Evolutionary conservation across 1,140 invertebrate species (phyloP).

Genomic region (Scaptomyza graminum): DNA sequence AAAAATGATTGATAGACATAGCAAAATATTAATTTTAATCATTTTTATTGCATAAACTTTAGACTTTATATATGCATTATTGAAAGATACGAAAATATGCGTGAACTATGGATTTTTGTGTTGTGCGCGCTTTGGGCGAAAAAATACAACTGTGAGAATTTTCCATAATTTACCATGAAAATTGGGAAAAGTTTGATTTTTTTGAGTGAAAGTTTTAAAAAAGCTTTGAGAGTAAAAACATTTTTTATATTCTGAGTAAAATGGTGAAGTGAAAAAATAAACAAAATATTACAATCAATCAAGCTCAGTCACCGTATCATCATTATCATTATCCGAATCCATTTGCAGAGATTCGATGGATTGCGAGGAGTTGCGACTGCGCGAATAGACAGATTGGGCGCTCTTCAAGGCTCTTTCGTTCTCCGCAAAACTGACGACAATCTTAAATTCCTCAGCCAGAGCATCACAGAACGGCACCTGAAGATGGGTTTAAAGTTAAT

Average conservation of each 20-base stretch:
- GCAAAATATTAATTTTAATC: constrained; percentile 16
- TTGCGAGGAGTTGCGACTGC: constrained; percentile 75
- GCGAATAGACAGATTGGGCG: constrained; percentile 74
- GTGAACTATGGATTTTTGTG: constrained; percentile 5
- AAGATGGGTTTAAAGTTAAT: neutral
- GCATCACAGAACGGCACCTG: constrained; percentile 88
- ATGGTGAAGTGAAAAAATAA: neutral
- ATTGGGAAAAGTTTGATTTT: constrained; percentile 38
- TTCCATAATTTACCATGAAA: constrained; percentile 46
- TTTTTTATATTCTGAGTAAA: constrained; percentile 31
- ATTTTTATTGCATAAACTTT: constrained; percentile 49
- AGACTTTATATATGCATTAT: constrained; percentile 26
- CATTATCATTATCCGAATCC: constrained; percentile 58
- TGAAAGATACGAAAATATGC: constrained; percentile 13
- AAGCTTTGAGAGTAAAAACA: constrained; percentile 44
- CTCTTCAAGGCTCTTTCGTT: constrained; percentile 73
- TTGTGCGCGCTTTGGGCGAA: constrained; percentile 43
- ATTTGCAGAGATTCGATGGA: constrained; percentile 76
- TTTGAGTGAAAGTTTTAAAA: constrained; percentile 65
- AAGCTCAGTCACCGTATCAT: constrained; percentile 12
- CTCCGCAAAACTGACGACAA: constrained; percentile 85
- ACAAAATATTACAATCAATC: constrained; percentile 30
- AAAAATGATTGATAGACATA: constrained; percentile 21
- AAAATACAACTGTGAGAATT: constrained; percentile 47
- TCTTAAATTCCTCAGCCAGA: constrained; percentile 89